Base-by-base conservation (phyloP, 2,888 invertebrate species). In the Zygaena filipendulae region DNA sequence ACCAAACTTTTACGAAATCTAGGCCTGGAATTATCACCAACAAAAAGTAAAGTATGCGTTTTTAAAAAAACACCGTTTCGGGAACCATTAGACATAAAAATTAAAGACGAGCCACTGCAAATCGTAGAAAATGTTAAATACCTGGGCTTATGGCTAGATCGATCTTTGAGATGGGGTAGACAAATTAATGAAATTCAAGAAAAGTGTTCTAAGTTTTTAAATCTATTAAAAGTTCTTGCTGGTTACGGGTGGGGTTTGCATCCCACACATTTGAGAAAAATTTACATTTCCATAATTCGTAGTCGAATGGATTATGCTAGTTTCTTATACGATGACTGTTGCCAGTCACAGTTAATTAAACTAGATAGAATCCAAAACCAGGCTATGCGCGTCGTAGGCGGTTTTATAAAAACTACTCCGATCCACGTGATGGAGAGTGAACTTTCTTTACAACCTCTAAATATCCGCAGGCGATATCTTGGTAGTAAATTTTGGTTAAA, bases 81-180 rank as follows among this genome's bases (percentile, higher is more conserved):
- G 20, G n/a, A 31, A 3, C 1, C 18, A 21, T 4, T 40, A 4
- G 19, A 20, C 19, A 5, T 43, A 2, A 25, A 13, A 12, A 24
- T 42, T 11, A 36, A 33, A 10, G 18, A 27, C 21, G 9, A 3
- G 4, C 2, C 3, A 4, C 8, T 45, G 11, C 11, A 26, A 7
- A 4, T 21, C 6, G 29, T 35, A 4, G 21, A 39, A 3, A 19
- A 10, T 29, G 27, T 42, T 2, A 52, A 42, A 31, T 50, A 47
- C 30, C 23, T 51, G 9, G 45, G 47, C 8, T 4, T 49, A 8
- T 47, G 47, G 47, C 21, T 51, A 2, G 49, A 50, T 31, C 22
- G 28, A 2, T 29, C 29, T 0, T 19, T 50, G 4, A 30, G 28
- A 4, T 52, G 48, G 52, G n/a, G 13, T 3, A 46, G 36, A 33